Evolutionary conservation across 2,888 invertebrate genomes (phyloP), one percentile per base, ranked within the genome.

Genomic region (Heliconius ethilla): DNA sequence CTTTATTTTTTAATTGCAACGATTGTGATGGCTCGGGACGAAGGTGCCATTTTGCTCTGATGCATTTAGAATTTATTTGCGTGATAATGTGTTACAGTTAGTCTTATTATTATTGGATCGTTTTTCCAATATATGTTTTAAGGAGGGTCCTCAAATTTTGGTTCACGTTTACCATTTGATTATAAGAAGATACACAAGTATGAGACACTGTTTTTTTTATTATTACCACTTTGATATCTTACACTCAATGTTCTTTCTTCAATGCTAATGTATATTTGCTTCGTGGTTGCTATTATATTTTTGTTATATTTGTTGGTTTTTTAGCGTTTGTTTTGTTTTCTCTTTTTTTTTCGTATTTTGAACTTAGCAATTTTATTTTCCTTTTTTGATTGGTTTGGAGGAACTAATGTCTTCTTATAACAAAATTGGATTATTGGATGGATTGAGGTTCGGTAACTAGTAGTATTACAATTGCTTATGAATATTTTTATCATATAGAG

Each of bases 61-160:
- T 89, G 93, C 93, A 90, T 93, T 92, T 90, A 91, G 85, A 85
- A 86, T 91, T 91, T 91, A 83, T 89, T 92, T 94, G 94, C 93
- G 89, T 87, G 83, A 86, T 87, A 83, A 84, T 87, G 84, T 87
- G 84, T 76, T 70, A 59, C 11, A 63, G 45, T 72, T 72, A 37
- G 25, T 40, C 55, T 81, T 33, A 63, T 72, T 72, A 55, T 27
- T 40, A 72, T 81, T 33, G 69, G 80, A 75, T 72, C n/a, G 33
- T 59, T 33, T n/a, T 59, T 59, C n/a, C 59, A 37, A 72, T 33
- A 29, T 33, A 13, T 59, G 7, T 27, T n/a, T 69, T 70, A 73
- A 78, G n/a, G 69, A 45, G 75, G 77, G 76, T 65, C 59, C 27
- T 65, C 55, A 62, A 66, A 66, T 75, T 78, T 79, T 75, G 76